phyloP scores from a whole-genome alignment of 2,888 invertebrate genomes.

The Clunio marinus region DNA sequence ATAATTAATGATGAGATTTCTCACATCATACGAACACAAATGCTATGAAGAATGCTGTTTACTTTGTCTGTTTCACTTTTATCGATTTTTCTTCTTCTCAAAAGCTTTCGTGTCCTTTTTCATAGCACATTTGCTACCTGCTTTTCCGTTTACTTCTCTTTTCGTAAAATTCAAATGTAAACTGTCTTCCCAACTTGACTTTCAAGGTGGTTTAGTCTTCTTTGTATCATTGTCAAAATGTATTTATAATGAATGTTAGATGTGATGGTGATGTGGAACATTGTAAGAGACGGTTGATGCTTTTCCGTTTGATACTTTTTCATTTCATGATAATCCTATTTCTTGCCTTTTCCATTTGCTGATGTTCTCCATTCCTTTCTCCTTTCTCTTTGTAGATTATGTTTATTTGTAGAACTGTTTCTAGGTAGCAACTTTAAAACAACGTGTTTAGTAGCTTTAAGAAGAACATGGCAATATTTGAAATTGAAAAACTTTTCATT shows the following conservation, averaged over 20 bases:
- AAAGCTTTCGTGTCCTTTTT: neutral
- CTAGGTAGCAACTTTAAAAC: too few species aligned
- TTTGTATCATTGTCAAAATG: neutral
- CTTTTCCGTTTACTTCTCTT: neutral
- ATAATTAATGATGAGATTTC: neutral
- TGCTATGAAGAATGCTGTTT: conserved; percentile 1
- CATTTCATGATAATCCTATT: too few species aligned
- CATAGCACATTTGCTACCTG: neutral
- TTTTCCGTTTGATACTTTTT: too few species aligned
- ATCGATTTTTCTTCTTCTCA: conserved; percentile 1
- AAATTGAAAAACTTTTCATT: too few species aligned
- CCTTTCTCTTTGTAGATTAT: too few species aligned
- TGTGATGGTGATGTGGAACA: neutral
- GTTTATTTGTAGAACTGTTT: too few species aligned
- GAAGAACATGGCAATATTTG: too few species aligned
- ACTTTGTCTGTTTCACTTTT: conserved; percentile 1
- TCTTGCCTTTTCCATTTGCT: too few species aligned
- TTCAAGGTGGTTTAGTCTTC: too few species aligned
- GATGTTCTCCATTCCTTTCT: too few species aligned
- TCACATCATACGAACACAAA: neutral
- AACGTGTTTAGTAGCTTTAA: too few species aligned
- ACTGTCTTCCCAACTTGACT: neutral
- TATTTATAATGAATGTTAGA: neutral
- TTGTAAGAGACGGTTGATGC: too few species aligned
- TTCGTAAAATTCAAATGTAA: conserved; percentile 4